Percentiles rank a stretch among this genome's conserved stretches.
These are phyloP conservation scores for Seira sanloemensis DNA, from an alignment of 2,888 invertebrate genomes.

Conservation along the genomic window DNA sequence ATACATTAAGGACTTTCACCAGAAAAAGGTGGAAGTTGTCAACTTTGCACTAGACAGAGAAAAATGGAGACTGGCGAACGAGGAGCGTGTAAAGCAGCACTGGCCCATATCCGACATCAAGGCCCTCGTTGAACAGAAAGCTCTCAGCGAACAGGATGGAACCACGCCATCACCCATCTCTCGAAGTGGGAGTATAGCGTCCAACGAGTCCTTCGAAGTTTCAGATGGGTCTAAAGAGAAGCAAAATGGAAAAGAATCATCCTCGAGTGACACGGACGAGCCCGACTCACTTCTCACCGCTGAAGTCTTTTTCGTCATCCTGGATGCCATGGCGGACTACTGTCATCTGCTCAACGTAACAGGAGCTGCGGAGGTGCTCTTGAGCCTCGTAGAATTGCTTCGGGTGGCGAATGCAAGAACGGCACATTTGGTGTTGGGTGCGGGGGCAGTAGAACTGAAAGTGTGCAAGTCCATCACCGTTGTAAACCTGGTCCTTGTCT, in stretches of 20 bases:
- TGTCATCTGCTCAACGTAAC: slow-evolving; percentile 70
- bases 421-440: slow-evolving; percentile 96
- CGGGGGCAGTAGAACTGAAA: slow-evolving; percentile 95
- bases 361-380: slow-evolving; percentile 70
- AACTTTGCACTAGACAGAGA: slow-evolving; percentile 71
- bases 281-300: slow-evolving; percentile 62
- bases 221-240: slow-evolving; percentile 28
- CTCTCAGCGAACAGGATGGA: slow-evolving; percentile 21
- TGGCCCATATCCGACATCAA: slow-evolving; percentile 67
- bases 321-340: slow-evolving; percentile 71
- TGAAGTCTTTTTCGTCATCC: slow-evolving; percentile 73
- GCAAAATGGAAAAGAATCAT: slow-evolving; percentile 23
- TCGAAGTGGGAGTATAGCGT: slow-evolving; percentile 41
- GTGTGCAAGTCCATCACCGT: slow-evolving; percentile 96
- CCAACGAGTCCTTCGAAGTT: slow-evolving; percentile 44
- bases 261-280: background rate
- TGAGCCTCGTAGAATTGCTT: slow-evolving; percentile 86
- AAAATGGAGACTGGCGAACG: slow-evolving; percentile 69
- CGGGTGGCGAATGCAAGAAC: slow-evolving; percentile 91
- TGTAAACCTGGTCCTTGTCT: slow-evolving; percentile 92
- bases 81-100: slow-evolving; percentile 66
- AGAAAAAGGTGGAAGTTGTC: slow-evolving; percentile 70
- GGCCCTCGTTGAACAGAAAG: slow-evolving; percentile 56
- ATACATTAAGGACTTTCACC: slow-evolving; percentile 71
- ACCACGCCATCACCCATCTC: background rate